Evolutionary conservation across 2,113 vertebrate species (phyloP).

Genomic region (Phoxinus phoxinus): DNA sequence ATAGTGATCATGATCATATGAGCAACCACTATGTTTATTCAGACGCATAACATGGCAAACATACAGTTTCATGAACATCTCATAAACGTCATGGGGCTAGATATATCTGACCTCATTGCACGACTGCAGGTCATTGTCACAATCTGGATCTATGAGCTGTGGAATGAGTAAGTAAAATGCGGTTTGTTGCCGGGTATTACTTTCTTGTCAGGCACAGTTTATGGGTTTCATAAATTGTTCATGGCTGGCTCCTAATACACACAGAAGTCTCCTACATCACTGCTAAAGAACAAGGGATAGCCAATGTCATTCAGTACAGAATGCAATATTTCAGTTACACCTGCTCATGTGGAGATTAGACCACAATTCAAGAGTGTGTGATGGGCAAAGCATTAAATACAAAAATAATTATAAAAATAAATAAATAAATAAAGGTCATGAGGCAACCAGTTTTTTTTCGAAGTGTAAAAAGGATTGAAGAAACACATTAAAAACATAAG

Average conservation of each 20-base stretch:
- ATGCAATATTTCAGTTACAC: conserved; percentile 10
- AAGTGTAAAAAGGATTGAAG: neutral
- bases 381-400: neutral
- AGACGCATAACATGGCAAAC: neutral
- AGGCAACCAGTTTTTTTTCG: neutral
- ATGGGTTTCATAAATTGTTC: conserved; percentile 31
- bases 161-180: conserved; percentile 5
- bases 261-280: conserved; percentile 5
- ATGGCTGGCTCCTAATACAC: neutral
- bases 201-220: conserved; percentile 26
- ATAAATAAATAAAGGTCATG: neutral
- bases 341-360: neutral
- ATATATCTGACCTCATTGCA: conserved; percentile 5
- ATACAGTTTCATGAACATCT: neutral
- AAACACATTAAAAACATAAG: neutral
- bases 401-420: too few species aligned
- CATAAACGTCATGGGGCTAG: conserved; percentile 1
- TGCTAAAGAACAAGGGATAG: neutral
- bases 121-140: neutral
- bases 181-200: neutral
- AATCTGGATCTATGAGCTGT: conserved; percentile 20
- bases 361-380: neutral
- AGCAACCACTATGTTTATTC: neutral
- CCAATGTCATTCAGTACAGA: neutral
- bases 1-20: neutral